These are phyloP conservation scores for Manis pentadactyla DNA, from an alignment of 2,797 vertebrate species.

Conservation along the genomic window DNA sequence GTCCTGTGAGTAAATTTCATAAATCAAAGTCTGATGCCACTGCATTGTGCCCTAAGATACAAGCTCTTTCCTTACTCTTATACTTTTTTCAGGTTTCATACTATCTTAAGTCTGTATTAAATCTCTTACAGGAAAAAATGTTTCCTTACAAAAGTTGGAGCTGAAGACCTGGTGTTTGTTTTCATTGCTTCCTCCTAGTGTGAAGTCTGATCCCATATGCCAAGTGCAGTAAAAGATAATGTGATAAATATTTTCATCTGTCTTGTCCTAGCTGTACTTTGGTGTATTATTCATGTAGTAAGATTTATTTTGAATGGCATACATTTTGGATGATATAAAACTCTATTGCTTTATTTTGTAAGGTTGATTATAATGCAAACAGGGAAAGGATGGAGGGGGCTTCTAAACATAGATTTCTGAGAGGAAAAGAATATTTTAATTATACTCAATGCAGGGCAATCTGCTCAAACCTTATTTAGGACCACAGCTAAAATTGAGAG, in stretches of 20 bases:
- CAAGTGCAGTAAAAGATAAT: conserved; percentile 20
- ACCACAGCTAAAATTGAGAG: background rate
- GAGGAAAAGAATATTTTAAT: background rate
- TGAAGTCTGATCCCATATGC: background rate
- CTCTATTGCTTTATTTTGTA: background rate
- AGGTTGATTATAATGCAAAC: background rate
- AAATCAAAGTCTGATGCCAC: background rate
- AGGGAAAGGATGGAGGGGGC: background rate
- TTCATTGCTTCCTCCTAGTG: conserved; percentile 14
- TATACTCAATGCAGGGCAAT: background rate
- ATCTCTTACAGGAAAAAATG: background rate
- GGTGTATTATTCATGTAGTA: background rate
- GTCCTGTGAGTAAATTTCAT: background rate
- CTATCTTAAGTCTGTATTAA: background rate
- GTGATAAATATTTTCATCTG: conserved; percentile 26
- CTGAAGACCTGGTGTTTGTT: background rate
- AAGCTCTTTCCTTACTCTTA: background rate
- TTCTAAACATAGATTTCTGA: background rate
- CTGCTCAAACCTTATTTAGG: background rate
- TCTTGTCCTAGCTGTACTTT: background rate
- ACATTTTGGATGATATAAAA: background rate
- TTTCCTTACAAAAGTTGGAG: background rate
- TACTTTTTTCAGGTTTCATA: background rate
- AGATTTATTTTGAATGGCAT: background rate
- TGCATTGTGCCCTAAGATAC: background rate